Evolutionary conservation across 2,888 invertebrate genomes (phyloP), one percentile per base, ranked within the genome.

Genomic region (Lepas anatifera): DNA sequence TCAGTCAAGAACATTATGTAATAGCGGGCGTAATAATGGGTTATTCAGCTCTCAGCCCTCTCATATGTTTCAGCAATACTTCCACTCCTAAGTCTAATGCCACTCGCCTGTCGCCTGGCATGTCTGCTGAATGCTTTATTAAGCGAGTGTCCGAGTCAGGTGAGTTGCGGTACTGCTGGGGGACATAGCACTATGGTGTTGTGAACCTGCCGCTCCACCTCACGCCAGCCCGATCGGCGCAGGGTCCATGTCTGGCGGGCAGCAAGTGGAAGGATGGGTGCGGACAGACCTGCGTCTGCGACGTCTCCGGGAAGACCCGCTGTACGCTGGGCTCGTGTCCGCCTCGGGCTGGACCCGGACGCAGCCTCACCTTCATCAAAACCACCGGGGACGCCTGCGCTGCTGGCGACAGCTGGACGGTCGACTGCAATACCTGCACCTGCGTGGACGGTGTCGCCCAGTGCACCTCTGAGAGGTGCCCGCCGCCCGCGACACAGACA

Each of bases 341-440:
- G 18, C 32, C 58, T 1, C 58, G 58, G 13, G 58, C 32, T 4
- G 4, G 32, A 29, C 29, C 25, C 6, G 32, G 18, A 16, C 58
- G 18, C 58, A 58, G 58, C 58, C 29, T 58, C 18, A 58, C 58
- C 16, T 58, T 58, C 58, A 27, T 58, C 18, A n/a, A 25, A 1
- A 58, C 58, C 3, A 16, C 32, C 29, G 58, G 52, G 3, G 58
- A 58, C 32, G 16, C 39, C 25, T 41, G 39, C 29, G 67, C 43
- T 6, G 27, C 18, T 7, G 39, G 67, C 41, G 41, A 41, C 46
- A 29, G 32, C 43, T 41, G 48, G 50, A 58, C 64, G 52, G 35
- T 68, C 25, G 66, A 68, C 52, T 70, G 70, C 25, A 50, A 70
- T 22, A 41, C 25, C 32, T 72, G 72, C 70, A 41, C 66, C 32